Evolutionary conservation across 2,888 invertebrate species (phyloP), one percentile per base, ranked within the genome.

Genomic region (Agrochola circellaris): DNA sequence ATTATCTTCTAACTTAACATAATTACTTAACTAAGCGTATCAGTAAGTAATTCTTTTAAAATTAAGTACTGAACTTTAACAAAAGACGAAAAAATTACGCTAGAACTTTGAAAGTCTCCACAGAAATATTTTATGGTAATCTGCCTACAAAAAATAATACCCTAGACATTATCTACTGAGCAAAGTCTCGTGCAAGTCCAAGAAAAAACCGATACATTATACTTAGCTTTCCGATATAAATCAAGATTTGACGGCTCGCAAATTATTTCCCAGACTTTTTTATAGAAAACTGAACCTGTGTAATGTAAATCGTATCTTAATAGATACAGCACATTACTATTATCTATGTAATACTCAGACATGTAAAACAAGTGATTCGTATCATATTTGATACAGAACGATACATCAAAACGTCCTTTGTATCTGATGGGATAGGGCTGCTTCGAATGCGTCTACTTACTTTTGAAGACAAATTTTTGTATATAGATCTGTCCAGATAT

Each of bases 331-430:
- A 87, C 86, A 85, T 88, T 86, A 88, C 82, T 90, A 87, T 88
- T 90, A 91, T 91, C 89, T 86, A 73, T 83, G 86, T 84, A 86
- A 83, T 81, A 83, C 79, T 85, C 87, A 89, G 89, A 91, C 92
- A 90, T 89, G 91, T 89, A 89, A 89, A 89, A 75, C 86, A 88
- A 90, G 83, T 85, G 94, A 94, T 94, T 94, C 89, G 90, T 90
- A 94, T 94, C 94, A 92, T 89, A 91, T 91, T 73, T 73, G 73
- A 56, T 58, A 56, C 56, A 92, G 89, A 91, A 93, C 91, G 91
- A 94, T 94, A 92, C 91, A 93, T 93, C 93, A 93, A 91, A 93
- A 92, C 90, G 91, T 84, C 91, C 92, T 92, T 91, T 90, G 89
- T 88, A 88, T 90, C 82, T 81, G 87, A 82, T 84, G 84, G 85